Base-by-base conservation (phyloP, 1,140 invertebrate species). In the Trachymyrmex septentrionalis region DNA sequence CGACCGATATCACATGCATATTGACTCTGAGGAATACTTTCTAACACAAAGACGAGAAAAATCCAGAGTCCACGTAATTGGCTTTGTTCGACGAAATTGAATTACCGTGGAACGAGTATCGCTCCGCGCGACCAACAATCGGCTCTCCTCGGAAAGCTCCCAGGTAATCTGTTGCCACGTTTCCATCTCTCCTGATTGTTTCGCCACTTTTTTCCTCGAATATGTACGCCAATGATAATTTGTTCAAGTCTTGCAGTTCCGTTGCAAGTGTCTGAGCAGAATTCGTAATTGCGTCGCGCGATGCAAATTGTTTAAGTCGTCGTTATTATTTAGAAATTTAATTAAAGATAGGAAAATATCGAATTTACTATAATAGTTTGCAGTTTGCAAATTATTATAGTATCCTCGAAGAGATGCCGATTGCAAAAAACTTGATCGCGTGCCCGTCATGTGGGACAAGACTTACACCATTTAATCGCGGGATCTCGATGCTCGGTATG, bases 401-500 rank as follows among this genome's bases (percentile, higher is more conserved):
- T 14, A 16, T 59, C 66, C 44, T 61, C 80, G 38, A 44, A 84
- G 69, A 84, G 69, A 84, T 6, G 38, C 38, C 69, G 69, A 84
- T 84, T 24, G 55, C 5, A 57, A 57, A 57, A 57, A 44, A 67
- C 0, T 44, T 61, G 75, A 21, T 88, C 86, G 86, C 86, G 77
- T 72, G 67, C 88, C 92, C 87, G 66, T 93, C 90, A 86, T 93
- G 92, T 88, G 91, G 93, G 89, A 93, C 94, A 93, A 92, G 93
- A 95, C 94, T 95, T 95, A 95, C 94, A 95, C 95, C 94, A 94
- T 95, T 95, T 95, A 95, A 92, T 92, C 94, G 93, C 91, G 94
- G 93, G 86, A 95, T 93, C 87, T 95, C 94, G 93, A 94, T 93
- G 94, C 93, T 95, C 81, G 95, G 95, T 92, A 95, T 92, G 91